A percentile compares a stretch with the other conserved stretches of the same genome.
These are phyloP conservation scores for Pachymerium ferrugineum DNA, from an alignment of 2,888 invertebrate species.

Conservation along the genomic window DNA sequence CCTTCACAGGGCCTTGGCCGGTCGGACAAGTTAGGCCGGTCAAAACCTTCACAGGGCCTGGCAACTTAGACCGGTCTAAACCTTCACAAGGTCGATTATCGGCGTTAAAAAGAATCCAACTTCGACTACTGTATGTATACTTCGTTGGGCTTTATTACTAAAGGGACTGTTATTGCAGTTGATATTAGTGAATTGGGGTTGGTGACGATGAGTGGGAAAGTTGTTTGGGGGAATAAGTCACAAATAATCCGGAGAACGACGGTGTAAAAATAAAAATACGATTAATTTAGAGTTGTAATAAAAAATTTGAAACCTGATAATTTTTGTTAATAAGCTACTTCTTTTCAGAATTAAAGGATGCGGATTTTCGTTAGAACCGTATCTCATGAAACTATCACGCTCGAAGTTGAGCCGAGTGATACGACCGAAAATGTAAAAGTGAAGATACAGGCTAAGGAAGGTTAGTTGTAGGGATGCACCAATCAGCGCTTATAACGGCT, in stretches of 20 bases:
- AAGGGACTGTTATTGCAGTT: slow-evolving; percentile 95
- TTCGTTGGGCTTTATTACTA: slow-evolving; percentile 93
- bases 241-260: slow-evolving; percentile 99
- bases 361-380: slow-evolving; percentile 96
- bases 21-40: too few species aligned
- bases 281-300: too few species aligned
- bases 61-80: too few species aligned
- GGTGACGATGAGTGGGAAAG: slow-evolving; percentile 97
- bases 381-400: slow-evolving; percentile 87
- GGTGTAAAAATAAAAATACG: slow-evolving; percentile 69
- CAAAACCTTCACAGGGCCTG: too few species aligned
- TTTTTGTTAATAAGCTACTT: too few species aligned
- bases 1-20: too few species aligned
- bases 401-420: slow-evolving; percentile 86
- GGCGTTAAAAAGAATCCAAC: slow-evolving; percentile 99
- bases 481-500: too few species aligned
- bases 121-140: slow-evolving; percentile 96
- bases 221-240: slow-evolving; percentile 99
- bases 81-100: slow-evolving; percentile 98
- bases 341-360: slow-evolving; percentile 54
- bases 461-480: too few species aligned
- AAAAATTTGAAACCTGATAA: too few species aligned
- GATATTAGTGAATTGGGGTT: slow-evolving; percentile 97
- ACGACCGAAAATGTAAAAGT: too few species aligned
- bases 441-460: slow-evolving; percentile 86